phyloP scores from a whole-genome alignment of 2,797 vertebrate genomes.

The Melanotaenia parkinsoni region DNA sequence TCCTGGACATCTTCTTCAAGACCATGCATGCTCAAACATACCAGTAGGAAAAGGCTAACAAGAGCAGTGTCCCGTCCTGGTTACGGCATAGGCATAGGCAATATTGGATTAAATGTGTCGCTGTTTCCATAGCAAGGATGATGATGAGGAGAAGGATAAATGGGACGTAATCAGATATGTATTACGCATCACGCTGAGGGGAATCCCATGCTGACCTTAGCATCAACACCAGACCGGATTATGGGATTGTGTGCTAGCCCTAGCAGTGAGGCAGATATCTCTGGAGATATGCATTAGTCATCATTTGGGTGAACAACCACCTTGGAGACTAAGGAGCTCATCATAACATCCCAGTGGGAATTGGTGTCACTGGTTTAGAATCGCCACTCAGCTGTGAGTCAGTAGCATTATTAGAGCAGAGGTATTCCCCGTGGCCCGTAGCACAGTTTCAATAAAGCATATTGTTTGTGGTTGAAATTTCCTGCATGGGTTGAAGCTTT shows the following conservation, averaged over 20 bases:
- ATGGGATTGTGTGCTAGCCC: conserved; percentile 60
- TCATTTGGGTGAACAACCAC: conserved; percentile 58
- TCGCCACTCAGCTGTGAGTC: conserved; percentile 45
- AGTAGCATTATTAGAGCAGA: conserved; percentile 24
- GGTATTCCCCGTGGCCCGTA: conserved; percentile 43
- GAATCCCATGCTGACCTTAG: conserved; percentile 63
- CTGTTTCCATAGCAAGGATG: conserved; percentile 22
- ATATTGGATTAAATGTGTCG: conserved; percentile 10
- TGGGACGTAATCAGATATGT: conserved; percentile 10
- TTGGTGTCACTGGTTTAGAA: conserved; percentile 52
- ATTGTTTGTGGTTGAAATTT: conserved; percentile 3
- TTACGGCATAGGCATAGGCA: not conserved
- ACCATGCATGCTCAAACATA: not conserved
- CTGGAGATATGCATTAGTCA: conserved; percentile 55
- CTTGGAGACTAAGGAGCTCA: conserved; percentile 67
- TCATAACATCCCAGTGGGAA: conserved; percentile 39
- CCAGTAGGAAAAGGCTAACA: not conserved
- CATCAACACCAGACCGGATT: conserved; percentile 53
- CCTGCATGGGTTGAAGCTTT: conserved; percentile 4
- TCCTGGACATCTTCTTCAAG: conserved; percentile 2
- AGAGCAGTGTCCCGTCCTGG: not conserved
- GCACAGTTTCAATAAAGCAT: conserved; percentile 9
- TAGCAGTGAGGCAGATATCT: conserved; percentile 55
- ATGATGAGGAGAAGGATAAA: conserved; percentile 1
- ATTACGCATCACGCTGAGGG: conserved; percentile 27